Evolutionary conservation across 2,888 invertebrate species (phyloP).

Genomic region (Drosophila fulvimacula): DNA sequence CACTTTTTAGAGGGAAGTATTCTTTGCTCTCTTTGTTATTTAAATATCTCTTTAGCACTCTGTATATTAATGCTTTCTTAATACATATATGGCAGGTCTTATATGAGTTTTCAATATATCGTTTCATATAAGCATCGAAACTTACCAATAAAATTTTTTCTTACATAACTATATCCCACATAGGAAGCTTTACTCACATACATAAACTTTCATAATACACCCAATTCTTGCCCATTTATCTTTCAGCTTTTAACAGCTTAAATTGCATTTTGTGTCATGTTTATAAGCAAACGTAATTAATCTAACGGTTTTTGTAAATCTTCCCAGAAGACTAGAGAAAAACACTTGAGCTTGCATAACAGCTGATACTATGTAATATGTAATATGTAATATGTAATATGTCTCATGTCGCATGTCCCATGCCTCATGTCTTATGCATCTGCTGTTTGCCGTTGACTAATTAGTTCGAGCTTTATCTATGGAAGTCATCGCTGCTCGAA

Average conservation of each 20-base stretch:
- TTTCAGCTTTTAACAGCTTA: not conserved
- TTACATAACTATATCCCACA: no score
- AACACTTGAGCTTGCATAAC: conserved; percentile 14
- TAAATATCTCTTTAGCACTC: no score
- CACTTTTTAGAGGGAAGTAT: no score
- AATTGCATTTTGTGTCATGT: not conserved
- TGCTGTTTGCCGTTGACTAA: conserved; percentile 18
- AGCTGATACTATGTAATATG: not conserved
- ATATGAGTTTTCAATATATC: no score
- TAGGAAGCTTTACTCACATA: not conserved
- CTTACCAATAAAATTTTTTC: no score
- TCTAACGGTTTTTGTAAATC: not conserved
- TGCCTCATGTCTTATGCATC: not conserved
- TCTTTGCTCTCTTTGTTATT: no score
- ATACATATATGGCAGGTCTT: no score
- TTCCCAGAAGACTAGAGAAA: conserved; percentile 17
- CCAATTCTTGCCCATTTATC: not conserved
- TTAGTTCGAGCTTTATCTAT: conserved; percentile 34
- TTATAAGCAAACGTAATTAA: not conserved
- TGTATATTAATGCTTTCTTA: no score
- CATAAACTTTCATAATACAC: not conserved
- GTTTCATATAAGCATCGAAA: no score
- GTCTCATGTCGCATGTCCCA: not conserved
- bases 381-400: not conserved
- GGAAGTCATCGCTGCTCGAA: conserved; percentile 28